Evolutionary conservation across 2,113 vertebrate species (phyloP).

Genomic region (Vicugna pacos): DNA sequence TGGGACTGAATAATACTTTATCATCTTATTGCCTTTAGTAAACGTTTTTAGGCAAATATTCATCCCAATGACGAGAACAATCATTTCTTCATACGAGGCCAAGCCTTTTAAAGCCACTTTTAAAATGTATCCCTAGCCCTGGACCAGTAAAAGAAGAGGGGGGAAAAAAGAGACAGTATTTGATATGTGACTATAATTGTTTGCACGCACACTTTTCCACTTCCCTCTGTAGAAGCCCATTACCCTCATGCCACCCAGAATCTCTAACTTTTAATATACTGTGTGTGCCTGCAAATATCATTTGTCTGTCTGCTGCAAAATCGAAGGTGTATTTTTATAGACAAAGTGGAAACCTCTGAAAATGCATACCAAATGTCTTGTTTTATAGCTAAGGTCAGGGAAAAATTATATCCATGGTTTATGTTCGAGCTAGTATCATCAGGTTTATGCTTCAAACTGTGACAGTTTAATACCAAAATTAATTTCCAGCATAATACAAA

Average conservation of each 20-base stretch:
- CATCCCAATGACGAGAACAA: conserved; percentile 60
- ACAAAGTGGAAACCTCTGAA: conserved; percentile 71
- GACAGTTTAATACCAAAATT: conserved; percentile 74
- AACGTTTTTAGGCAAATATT: conserved; percentile 49
- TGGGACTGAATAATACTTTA: conserved; percentile 42
- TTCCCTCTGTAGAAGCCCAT: conserved; percentile 49
- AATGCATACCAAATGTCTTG: conserved; percentile 53
- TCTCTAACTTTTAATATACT: conserved; percentile 71
- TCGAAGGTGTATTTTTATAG: conserved; percentile 74
- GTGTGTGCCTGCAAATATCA: conserved; percentile 67
- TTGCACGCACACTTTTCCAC: conserved; percentile 40
- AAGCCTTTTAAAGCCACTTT: conserved; percentile 53
- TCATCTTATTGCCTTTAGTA: conserved; percentile 54
- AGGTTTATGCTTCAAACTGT: conserved; percentile 66
- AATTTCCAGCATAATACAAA: conserved; percentile 42
- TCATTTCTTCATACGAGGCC: conserved; percentile 57
- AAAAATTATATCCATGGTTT: conserved; percentile 48
- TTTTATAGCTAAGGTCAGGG: conserved; percentile 58
- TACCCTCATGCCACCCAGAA: not conserved
- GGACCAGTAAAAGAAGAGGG: conserved; percentile 46
- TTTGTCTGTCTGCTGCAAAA: conserved; percentile 70
- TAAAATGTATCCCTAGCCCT: conserved; percentile 28
- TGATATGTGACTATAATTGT: conserved; percentile 62
- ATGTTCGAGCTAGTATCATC: conserved; percentile 53
- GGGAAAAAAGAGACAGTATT: not conserved